Evolutionary conservation across 1,140 invertebrate genomes (phyloP).

Genomic region (Vanessa atalanta): DNA sequence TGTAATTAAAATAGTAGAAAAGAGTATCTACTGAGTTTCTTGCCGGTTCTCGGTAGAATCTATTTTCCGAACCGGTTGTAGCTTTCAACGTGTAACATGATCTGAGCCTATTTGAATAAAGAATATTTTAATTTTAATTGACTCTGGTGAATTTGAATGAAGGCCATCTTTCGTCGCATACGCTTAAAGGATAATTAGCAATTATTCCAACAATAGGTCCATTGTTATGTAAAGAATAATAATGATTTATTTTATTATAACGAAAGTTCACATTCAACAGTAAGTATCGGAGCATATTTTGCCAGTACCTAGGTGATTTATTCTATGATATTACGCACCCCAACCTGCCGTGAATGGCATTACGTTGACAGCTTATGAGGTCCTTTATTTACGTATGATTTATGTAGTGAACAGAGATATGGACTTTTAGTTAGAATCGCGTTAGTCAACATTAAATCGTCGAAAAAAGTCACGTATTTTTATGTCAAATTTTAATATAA

Average conservation of each 20-base stretch:
- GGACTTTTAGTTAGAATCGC: constrained; percentile 33
- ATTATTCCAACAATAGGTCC: too few relatives aligned
- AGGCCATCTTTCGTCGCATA: too few relatives aligned
- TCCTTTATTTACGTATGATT: constrained; percentile 76
- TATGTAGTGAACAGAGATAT: constrained; percentile 73
- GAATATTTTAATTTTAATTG: too few relatives aligned
- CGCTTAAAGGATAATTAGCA: too few relatives aligned
- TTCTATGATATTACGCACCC: constrained; percentile 73
- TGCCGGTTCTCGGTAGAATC: too few relatives aligned
- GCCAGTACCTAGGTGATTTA: constrained; percentile 65
- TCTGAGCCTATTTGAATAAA: too few relatives aligned
- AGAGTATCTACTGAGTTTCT: too few relatives aligned
- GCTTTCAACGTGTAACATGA: too few relatives aligned
- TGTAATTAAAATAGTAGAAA: too few relatives aligned
- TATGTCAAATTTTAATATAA: not conserved
- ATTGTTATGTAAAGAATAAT: not conserved
- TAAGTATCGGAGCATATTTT: constrained; percentile 71
- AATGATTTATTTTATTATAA: constrained; percentile 22
- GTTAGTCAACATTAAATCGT: constrained; percentile 10
- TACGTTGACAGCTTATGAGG: constrained; percentile 76
- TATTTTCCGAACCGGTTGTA: too few relatives aligned
- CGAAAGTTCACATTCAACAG: constrained; percentile 59
- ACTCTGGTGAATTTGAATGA: too few relatives aligned
- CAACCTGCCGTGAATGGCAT: constrained; percentile 67
- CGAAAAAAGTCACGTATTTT: not conserved